Evolutionary conservation across 1,140 invertebrate species (phyloP), one percentile per base, ranked within the genome.

Genomic region (Ericerus pela): DNA sequence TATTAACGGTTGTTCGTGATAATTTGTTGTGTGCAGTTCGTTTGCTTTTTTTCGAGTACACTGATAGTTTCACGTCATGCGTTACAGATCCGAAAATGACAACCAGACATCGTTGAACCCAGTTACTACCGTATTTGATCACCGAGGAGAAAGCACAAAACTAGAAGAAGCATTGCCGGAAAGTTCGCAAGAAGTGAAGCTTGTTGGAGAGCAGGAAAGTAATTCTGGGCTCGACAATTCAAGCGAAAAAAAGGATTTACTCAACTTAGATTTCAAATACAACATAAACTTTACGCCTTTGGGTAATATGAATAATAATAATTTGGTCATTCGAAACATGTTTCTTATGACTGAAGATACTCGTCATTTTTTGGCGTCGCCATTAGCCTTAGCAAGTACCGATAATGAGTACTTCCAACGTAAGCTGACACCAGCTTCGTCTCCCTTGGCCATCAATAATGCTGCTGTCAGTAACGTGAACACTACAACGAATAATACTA

Each of bases 311-410:
- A 64, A 61, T 59, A 62, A 64, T 41, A 62, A 59, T 31, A 65
- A 65, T 59, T 58, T 65, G 26, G 63, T 65, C 60, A 63, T 63
- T 54, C 57, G 62, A 52, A 64, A 62, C 54, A 65, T 65, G 64
- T 65, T 65, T 58, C 62, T 65, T 53, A 64, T 65, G 63, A 65
- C 63, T 52, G 64, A 65, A 60, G 63, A 64, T 51, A 61, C 64
- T 10, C 58, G 63, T 36, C 64, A 65, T 55, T 65, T 64, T 37
- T 51, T 65, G 26, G 64, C 64, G 16, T 63, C 64, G 14, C 60
- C 61, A 37, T 56, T 64, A 30, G 60, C 60, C 10, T 41, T 63
- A 10, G 47, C 62, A 30, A 54, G 61, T 0, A 54, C 61, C 12
- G 63, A 65, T n/a, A 55, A 38, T 5, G 62, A 65, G 16, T 64